Conservation (phyloP, 2,113 vertebrate species). For the Channa maculata region DNA sequence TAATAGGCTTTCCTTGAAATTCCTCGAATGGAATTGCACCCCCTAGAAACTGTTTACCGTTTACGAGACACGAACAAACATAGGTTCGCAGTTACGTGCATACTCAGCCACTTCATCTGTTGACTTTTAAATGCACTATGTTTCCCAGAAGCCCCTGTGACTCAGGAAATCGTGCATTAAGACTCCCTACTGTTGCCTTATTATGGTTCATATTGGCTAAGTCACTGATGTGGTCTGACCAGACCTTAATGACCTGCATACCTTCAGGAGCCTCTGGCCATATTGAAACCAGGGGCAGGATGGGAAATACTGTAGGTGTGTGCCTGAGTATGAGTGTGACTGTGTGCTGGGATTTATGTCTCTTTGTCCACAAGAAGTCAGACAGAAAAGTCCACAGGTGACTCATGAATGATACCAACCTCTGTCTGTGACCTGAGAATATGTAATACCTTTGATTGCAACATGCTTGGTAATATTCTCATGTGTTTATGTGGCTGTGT, state of each 20-base stretch:
- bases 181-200: conserved; percentile 70
- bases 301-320: conserved; percentile 36
- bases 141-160: conserved; percentile 79
- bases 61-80: conserved; percentile 71
- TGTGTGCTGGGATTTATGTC: conserved; percentile 34
- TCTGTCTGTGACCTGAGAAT: conserved; percentile 16
- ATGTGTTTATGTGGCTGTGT: conserved; percentile 36
- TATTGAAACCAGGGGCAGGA: conserved; percentile 19
- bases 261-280: conserved; percentile 64
- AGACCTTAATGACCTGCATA: conserved; percentile 67
- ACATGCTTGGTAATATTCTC: conserved; percentile 25
- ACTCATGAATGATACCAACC: conserved; percentile 46
- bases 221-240: conserved; percentile 75
- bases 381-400: conserved; percentile 40
- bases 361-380: conserved; percentile 42
- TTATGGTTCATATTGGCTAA: conserved; percentile 67
- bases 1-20: conserved; percentile 80
- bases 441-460: conserved; percentile 49
- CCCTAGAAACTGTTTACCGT: conserved; percentile 70
- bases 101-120: conserved; percentile 71
- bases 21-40: conserved; percentile 59
- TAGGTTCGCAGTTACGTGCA: conserved; percentile 51
- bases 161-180: conserved; percentile 67
- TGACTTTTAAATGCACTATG: conserved; percentile 70
- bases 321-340: conserved; percentile 16